Conservation (phyloP, 1,140 invertebrate species). For the Drosophila sucinea region DNA sequence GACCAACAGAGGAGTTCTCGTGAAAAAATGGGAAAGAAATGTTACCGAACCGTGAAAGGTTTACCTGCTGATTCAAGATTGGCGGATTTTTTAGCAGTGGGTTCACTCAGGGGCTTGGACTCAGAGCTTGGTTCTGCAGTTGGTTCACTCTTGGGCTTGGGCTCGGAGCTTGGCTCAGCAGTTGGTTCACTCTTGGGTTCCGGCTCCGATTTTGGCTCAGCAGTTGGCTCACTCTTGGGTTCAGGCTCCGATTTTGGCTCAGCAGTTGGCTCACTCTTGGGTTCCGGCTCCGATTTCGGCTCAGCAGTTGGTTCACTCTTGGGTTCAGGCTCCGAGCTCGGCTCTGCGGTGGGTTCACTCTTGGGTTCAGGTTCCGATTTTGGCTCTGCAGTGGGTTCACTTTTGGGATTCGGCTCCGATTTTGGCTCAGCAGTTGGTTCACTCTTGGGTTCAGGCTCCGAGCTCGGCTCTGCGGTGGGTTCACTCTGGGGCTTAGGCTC, state of each 20-base stretch:
- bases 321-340: conserved; percentile 52
- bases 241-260: conserved; percentile 60
- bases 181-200: no score
- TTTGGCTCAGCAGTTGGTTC: conserved; percentile 58
- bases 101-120: conserved; percentile 83
- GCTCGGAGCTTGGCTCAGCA: no score
- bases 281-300: conserved; percentile 82
- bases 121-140: conserved; percentile 28
- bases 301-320: conserved; percentile 65
- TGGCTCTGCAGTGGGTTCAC: no score
- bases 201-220: no score
- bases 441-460: conserved; percentile 74
- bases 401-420: no score
- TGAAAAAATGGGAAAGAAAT: conserved; percentile 24
- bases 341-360: conserved; percentile 80
- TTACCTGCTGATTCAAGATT: conserved; percentile 75
- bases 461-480: conserved; percentile 27
- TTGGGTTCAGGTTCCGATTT: conserved; percentile 83
- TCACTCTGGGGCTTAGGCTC: conserved; percentile 29
- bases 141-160: no score
- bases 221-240: conserved; percentile 39
- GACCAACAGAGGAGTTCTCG: conserved; percentile 9
- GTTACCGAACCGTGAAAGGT: conserved; percentile 45
- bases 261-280: conserved; percentile 80
- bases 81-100: conserved; percentile 80